Evolutionary conservation across 2,888 invertebrate species (phyloP).

Genomic region (Dasysyrphus tricinctus): DNA sequence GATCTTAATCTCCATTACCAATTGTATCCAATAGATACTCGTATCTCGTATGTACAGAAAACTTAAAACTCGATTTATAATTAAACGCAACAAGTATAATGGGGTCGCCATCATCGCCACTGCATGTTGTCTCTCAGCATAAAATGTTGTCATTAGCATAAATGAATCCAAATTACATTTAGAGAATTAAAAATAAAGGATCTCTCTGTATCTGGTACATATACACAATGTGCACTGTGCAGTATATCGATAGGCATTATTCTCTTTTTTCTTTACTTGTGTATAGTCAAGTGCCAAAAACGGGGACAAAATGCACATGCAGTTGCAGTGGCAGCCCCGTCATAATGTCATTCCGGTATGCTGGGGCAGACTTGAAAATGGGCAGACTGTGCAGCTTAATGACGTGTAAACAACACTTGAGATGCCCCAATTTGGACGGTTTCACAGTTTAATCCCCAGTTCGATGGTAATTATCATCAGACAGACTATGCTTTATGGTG

Average conservation of each 20-base stretch:
- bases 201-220: not conserved
- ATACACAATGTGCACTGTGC: slow-evolving; percentile 3
- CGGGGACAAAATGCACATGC: slow-evolving; percentile 63
- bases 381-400: slow-evolving; percentile 65
- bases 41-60: slow-evolving; percentile 7
- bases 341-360: slow-evolving; percentile 68
- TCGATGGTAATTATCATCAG: slow-evolving; percentile 70
- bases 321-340: slow-evolving; percentile 24
- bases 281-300: slow-evolving; percentile 63
- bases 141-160: slow-evolving; percentile 74
- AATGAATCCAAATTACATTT: slow-evolving; percentile 70
- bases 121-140: slow-evolving; percentile 52
- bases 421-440: slow-evolving; percentile 67
- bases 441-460: slow-evolving; percentile 74
- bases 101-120: slow-evolving; percentile 66
- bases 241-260: not conserved
- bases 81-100: slow-evolving; percentile 66
- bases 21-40: slow-evolving; percentile 46
- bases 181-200: slow-evolving; percentile 8
- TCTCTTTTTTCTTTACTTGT: not conserved
- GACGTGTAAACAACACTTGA: slow-evolving; percentile 75
- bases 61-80: slow-evolving; percentile 54
- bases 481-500: slow-evolving; percentile 7
- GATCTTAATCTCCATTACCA: slow-evolving; percentile 59
- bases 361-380: slow-evolving; percentile 49